Evolutionary conservation across 2,888 invertebrate species (phyloP).

Genomic region (Reticulitermes lucifugus): DNA sequence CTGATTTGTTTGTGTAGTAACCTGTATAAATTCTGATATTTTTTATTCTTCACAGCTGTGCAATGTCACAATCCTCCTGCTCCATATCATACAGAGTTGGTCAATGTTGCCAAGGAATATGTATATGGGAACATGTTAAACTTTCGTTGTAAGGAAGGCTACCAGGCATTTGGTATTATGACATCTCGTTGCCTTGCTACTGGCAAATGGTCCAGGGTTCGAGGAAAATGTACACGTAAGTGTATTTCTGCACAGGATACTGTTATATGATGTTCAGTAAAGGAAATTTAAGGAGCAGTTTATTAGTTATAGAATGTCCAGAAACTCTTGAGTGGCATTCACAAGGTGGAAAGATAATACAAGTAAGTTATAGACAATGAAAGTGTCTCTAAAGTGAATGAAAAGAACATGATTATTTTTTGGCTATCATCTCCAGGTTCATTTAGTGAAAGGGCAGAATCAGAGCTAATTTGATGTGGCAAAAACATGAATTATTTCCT

Average conservation of each 20-base stretch:
- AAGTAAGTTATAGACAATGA: no score
- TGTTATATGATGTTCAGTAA: no score
- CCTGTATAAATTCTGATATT: not conserved
- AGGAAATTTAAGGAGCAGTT: no score
- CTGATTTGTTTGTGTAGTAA: not conserved
- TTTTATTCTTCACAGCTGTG: constrained; percentile 59
- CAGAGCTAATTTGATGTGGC: no score
- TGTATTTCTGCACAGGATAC: not conserved
- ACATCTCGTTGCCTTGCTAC: constrained; percentile 63
- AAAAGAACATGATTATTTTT: no score
- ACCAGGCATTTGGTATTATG: constrained; percentile 63
- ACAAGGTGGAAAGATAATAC: no score
- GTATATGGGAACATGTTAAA: constrained; percentile 63
- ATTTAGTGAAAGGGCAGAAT: no score
- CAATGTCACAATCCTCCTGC: constrained; percentile 61
- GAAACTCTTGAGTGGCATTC: no score
- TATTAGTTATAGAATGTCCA: no score
- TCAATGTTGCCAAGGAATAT: constrained; percentile 52
- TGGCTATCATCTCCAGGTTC: no score
- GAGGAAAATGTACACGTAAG: constrained; percentile 63
- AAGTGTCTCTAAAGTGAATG: no score
- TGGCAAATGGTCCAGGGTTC: constrained; percentile 67
- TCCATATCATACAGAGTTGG: constrained; percentile 59
- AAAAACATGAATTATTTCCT: no score
- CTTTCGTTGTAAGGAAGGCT: constrained; percentile 65